Conservation (phyloP, 2,113 vertebrate genomes). For the Podiceps cristatus region DNA sequence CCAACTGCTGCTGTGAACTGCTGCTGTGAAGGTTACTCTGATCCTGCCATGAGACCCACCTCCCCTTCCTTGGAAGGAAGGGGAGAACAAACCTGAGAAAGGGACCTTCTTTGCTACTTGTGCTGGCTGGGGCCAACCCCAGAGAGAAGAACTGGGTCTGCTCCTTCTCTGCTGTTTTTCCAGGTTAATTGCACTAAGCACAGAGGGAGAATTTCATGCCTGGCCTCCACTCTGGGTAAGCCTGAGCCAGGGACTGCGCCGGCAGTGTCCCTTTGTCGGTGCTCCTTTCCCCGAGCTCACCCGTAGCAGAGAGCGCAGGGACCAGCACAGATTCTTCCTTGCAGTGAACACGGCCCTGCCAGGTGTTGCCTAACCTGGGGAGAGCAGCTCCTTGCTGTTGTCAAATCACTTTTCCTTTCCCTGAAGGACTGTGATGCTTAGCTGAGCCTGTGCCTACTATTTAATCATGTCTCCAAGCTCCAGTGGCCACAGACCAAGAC, state of each 20-base stretch:
- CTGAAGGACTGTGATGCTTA: neutral
- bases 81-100: neutral
- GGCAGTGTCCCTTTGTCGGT: neutral
- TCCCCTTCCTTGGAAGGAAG: neutral
- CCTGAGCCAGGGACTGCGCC: neutral
- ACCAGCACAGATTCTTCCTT: neutral
- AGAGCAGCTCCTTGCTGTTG: neutral
- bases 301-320: neutral
- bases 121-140: neutral
- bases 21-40: neutral
- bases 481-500: neutral
- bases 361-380: neutral
- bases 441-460: neutral
- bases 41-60: neutral
- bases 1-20: neutral
- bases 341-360: neutral
- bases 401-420: neutral
- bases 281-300: neutral
- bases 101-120: neutral
- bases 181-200: slow-evolving; percentile 5
- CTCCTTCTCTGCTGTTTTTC: neutral
- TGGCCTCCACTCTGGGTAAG: neutral
- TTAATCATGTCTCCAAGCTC: neutral
- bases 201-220: neutral
- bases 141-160: neutral